phyloP scores from a whole-genome alignment of 2,797 vertebrate species.

The Notamacropus eugenii region DNA sequence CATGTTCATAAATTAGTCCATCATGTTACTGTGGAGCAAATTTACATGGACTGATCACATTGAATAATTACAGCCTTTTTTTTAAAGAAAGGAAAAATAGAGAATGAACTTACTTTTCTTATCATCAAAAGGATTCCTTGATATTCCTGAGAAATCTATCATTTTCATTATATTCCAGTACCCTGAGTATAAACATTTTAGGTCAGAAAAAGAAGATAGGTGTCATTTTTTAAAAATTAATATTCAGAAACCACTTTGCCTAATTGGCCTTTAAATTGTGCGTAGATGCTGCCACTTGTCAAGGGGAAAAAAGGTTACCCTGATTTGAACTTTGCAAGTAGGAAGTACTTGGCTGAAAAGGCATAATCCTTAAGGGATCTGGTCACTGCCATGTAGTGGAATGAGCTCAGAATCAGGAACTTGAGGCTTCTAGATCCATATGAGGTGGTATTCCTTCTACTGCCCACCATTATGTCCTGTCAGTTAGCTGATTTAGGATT shows the following conservation, averaged over 20 bases:
- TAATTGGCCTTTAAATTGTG: conserved; percentile 48
- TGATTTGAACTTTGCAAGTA: conserved; percentile 58
- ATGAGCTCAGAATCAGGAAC: conserved; percentile 41
- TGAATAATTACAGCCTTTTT: conserved; percentile 50
- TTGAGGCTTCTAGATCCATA: conserved; percentile 12
- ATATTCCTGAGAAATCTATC: conserved; percentile 50
- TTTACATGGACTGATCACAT: conserved; percentile 48
- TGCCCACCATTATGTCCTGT: conserved; percentile 32
- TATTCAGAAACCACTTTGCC: conserved; percentile 44
- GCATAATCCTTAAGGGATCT: conserved; percentile 35
- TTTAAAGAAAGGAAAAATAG: conserved; percentile 36
- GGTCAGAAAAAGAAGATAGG: conserved; percentile 47
- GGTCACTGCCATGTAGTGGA: neutral
- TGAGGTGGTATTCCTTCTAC: neutral
- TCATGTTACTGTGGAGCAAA: conserved; percentile 52
- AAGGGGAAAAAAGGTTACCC: conserved; percentile 20
- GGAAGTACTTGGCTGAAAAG: conserved; percentile 38
- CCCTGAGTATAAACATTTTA: conserved; percentile 64
- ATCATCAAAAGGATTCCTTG: conserved; percentile 61
- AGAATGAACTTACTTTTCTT: conserved; percentile 36
- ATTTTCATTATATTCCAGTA: conserved; percentile 52
- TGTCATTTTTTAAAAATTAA: conserved; percentile 49
- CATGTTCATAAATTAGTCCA: conserved; percentile 47
- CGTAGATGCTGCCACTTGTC: conserved; percentile 39
- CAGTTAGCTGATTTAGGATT: conserved; percentile 28